Conservation (phyloP, 1,140 invertebrate genomes). For the Onthophagus taurus region DNA sequence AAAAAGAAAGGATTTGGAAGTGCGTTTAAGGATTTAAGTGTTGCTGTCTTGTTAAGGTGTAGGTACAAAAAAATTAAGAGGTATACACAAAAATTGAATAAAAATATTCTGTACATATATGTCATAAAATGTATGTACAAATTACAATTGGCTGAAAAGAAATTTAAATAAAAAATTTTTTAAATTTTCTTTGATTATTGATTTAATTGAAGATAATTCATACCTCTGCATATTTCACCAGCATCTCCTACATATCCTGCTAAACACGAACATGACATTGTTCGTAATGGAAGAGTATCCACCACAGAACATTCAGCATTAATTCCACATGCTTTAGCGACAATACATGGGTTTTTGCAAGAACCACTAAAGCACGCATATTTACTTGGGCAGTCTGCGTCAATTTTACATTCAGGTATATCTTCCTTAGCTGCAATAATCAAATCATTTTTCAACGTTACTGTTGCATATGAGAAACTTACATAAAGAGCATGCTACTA, state of each 20-base stretch:
- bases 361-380: slow-evolving; percentile 70
- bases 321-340: slow-evolving; percentile 68
- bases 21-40: slow-evolving; percentile 6
- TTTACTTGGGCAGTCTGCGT: slow-evolving; percentile 76
- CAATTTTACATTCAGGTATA: slow-evolving; percentile 62
- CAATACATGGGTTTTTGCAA: slow-evolving; percentile 74
- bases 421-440: slow-evolving; percentile 19
- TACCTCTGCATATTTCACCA: slow-evolving; percentile 72
- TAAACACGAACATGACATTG: slow-evolving; percentile 77
- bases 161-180: too few relatives aligned
- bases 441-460: background rate
- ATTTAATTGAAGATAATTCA: slow-evolving; percentile 15
- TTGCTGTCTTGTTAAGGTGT: slow-evolving; percentile 18
- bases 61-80: background rate
- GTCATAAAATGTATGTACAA: background rate
- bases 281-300: slow-evolving; percentile 74
- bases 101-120: background rate
- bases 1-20: slow-evolving; percentile 3
- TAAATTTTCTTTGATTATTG: background rate
- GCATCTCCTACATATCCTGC: slow-evolving; percentile 75
- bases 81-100: slow-evolving; percentile 9
- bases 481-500: slow-evolving; percentile 53
- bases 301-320: slow-evolving; percentile 74
- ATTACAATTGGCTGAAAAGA: background rate
- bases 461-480: slow-evolving; percentile 19